A percentile compares a stretch with the other conserved stretches of the same genome.
These are phyloP conservation scores for Lepidonotus clava DNA, from an alignment of 2,888 invertebrate species.

Conservation along the genomic window DNA sequence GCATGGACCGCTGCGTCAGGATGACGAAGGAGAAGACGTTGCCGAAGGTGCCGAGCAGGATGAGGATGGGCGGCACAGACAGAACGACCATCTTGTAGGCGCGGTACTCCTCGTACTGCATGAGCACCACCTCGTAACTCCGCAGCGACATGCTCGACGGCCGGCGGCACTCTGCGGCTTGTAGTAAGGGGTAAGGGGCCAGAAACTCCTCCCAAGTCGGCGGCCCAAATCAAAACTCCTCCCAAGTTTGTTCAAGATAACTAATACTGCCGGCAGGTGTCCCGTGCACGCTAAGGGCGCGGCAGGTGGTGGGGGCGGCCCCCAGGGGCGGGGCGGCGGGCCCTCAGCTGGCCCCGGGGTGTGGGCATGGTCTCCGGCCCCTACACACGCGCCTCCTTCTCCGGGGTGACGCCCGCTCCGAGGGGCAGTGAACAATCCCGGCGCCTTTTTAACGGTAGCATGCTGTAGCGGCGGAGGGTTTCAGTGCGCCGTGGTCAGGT, in stretches of 20 bases:
- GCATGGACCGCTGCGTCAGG: constrained; percentile 73
- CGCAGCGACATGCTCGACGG: constrained; percentile 25
- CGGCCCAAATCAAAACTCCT: too few species aligned
- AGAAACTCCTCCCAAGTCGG: not conserved
- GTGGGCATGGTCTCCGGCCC: too few species aligned
- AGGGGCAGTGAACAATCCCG: too few species aligned
- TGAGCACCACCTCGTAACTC: constrained; percentile 55
- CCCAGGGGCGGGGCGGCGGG: not conserved
- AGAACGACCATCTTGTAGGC: constrained; percentile 69
- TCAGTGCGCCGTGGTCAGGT: too few species aligned
- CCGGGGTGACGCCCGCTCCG: too few species aligned
- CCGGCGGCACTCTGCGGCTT: not conserved
- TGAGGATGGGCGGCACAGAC: constrained; percentile 73
- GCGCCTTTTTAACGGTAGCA: too few species aligned
- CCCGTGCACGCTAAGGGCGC: not conserved
- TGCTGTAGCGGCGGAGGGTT: too few species aligned
- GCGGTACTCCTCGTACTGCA: constrained; percentile 59
- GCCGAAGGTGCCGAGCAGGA: constrained; percentile 77
- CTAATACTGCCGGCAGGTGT: not conserved
- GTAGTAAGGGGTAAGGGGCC: not conserved
- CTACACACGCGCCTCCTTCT: too few species aligned
- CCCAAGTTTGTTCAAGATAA: too few species aligned
- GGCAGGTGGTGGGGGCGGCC: not conserved
- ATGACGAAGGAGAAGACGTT: constrained; percentile 76
- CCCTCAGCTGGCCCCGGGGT: too few species aligned